phyloP scores from a whole-genome alignment of 1,140 invertebrate species.

The Cyclina sinensis region DNA sequence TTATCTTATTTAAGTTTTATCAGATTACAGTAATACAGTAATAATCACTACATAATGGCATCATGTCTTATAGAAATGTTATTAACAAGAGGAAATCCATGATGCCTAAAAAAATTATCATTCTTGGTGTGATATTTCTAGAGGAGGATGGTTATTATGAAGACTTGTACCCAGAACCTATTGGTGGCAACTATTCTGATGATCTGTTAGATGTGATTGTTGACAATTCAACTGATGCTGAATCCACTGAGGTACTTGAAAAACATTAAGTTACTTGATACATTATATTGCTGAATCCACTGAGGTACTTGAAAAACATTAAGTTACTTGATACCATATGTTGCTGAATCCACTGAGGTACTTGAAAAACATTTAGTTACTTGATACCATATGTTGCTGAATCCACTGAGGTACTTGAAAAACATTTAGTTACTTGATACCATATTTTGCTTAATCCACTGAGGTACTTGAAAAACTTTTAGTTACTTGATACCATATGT shows the following conservation, averaged over 20 bases:
- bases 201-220: slow-evolving; percentile 64
- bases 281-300: slow-evolving; percentile 62
- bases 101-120: too few species aligned
- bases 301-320: slow-evolving; percentile 42
- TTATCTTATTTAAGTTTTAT: too few species aligned
- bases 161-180: slow-evolving; percentile 81
- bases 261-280: background rate
- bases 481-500: too few species aligned
- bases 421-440: slow-evolving; percentile 1
- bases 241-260: slow-evolving; percentile 59
- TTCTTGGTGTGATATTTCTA: slow-evolving; percentile 12
- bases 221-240: slow-evolving; percentile 53
- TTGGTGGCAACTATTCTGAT: slow-evolving; percentile 66
- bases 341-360: slow-evolving; percentile 65
- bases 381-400: too few species aligned
- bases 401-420: slow-evolving; percentile 53
- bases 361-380: background rate
- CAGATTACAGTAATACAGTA: too few species aligned
- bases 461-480: too few species aligned
- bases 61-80: too few species aligned
- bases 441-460: too few species aligned
- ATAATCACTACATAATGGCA: too few species aligned
- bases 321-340: too few species aligned
- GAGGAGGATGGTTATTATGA: slow-evolving; percentile 82
- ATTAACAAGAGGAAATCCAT: too few species aligned